Evolutionary conservation across 2,888 invertebrate species (phyloP).

Genomic region (Prosopocoilus inquinatus): DNA sequence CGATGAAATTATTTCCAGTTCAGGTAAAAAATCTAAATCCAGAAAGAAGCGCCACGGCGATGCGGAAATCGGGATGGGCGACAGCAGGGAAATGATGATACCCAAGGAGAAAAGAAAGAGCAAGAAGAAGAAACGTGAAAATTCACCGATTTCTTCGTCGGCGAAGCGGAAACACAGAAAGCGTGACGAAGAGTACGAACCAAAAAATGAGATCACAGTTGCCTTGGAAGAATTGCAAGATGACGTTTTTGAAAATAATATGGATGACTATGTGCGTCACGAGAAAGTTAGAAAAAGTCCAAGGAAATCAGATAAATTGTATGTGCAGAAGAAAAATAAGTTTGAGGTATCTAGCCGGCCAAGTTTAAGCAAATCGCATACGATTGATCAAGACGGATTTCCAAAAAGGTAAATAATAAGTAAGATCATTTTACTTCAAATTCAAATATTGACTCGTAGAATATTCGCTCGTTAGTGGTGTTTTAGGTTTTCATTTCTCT

Average conservation of each 20-base stretch:
- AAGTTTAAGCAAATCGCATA: slow-evolving; percentile 30
- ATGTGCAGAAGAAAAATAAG: slow-evolving; percentile 49
- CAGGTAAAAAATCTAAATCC: slow-evolving; percentile 46
- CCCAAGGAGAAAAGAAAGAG: slow-evolving; percentile 49
- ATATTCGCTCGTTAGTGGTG: no score
- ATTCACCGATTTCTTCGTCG: slow-evolving; percentile 34
- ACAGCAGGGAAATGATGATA: slow-evolving; percentile 51
- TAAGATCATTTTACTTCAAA: slow-evolving; percentile 2
- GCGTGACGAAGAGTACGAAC: slow-evolving; percentile 46
- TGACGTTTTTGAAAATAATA: slow-evolving; percentile 49
- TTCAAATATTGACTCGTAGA: no score
- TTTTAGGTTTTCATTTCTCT: no score
- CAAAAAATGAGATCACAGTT: slow-evolving; percentile 45
- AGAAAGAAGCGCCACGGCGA: slow-evolving; percentile 45
- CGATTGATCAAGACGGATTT: slow-evolving; percentile 32
- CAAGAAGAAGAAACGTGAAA: slow-evolving; percentile 48
- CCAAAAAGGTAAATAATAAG: slow-evolving; percentile 29
- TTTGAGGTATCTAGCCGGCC: slow-evolving; percentile 42
- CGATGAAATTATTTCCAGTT: slow-evolving; percentile 41
- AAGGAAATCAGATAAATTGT: slow-evolving; percentile 45
- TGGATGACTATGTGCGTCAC: slow-evolving; percentile 35
- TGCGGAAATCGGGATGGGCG: slow-evolving; percentile 33
- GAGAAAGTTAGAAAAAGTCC: slow-evolving; percentile 45
- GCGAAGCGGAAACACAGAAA: slow-evolving; percentile 46
- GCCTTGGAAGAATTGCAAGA: slow-evolving; percentile 51